phyloP scores from a whole-genome alignment of 37 sponge, comb jelly and placozoan species.

The Haliclona indistincta region DNA sequence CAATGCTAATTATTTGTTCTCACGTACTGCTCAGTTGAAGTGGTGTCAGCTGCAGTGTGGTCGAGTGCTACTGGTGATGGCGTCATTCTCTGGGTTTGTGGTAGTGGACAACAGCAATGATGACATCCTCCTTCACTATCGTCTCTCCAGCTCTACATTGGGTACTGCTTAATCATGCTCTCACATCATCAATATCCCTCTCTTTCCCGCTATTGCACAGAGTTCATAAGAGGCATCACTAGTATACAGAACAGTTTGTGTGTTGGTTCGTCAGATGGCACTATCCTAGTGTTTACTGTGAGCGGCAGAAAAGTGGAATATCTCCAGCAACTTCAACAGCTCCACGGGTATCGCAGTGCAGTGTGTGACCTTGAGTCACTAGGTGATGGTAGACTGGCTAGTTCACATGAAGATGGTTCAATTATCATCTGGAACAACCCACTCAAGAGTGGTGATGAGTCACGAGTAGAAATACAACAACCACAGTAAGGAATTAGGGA shows the following conservation, averaged over 20 bases:
- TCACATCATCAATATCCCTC: background rate
- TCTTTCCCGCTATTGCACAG: no score
- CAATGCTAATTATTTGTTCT: no score
- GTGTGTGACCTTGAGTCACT: background rate
- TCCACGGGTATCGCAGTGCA: background rate
- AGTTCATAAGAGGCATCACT: background rate
- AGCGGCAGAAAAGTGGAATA: conserved; percentile 17
- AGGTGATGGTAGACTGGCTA: conserved; percentile 47
- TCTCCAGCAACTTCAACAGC: conserved; percentile 28
- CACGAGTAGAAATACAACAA: background rate
- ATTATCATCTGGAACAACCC: conserved; percentile 64
- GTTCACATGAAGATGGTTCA: conserved; percentile 62
- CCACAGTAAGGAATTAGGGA: background rate
- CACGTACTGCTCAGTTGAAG: no score
- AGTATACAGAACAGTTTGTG: background rate
- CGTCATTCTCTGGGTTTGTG: conserved; percentile 58
- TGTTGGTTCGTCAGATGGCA: conserved; percentile 62
- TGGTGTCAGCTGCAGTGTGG: conserved; percentile 51
- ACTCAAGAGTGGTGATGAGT: background rate
- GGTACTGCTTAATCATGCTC: background rate
- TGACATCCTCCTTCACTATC: no score
- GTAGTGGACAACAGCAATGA: conserved; percentile 9
- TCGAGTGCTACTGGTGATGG: conserved; percentile 41
- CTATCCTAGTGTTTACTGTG: conserved; percentile 39
- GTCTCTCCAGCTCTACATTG: background rate